phyloP scores from a whole-genome alignment of 2,888 invertebrate species.

The Drosophila hamatofila region DNA sequence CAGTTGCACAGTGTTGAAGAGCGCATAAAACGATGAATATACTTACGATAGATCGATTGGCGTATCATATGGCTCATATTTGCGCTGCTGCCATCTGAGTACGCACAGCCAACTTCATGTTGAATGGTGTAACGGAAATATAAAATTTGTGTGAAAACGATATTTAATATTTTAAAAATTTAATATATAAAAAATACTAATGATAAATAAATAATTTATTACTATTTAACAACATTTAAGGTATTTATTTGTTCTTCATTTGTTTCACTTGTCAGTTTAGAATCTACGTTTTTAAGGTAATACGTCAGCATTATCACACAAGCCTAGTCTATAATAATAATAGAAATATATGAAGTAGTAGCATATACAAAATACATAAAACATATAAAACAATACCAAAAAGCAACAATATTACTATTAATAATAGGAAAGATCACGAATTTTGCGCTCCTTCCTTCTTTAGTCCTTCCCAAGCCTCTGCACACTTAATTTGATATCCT shows the following conservation, averaged over 20 bases:
- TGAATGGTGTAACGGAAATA: not conserved
- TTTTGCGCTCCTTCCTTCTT: not conserved
- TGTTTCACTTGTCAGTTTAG: slow-evolving; percentile 49
- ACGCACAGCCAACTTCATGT: slow-evolving; percentile 5
- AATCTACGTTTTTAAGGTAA: slow-evolving; percentile 50
- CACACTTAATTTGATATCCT: slow-evolving; percentile 68
- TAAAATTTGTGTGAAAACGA: not conserved
- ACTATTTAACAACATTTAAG: slow-evolving; percentile 39
- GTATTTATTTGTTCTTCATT: slow-evolving; percentile 62
- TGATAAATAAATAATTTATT: not conserved
- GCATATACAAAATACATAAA: slow-evolving; percentile 8
- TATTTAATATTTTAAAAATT: not conserved
- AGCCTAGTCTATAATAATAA: slow-evolving; percentile 48
- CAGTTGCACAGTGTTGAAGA: slow-evolving; percentile 31
- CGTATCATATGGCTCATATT: not conserved
- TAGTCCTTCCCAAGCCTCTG: slow-evolving; percentile 43
- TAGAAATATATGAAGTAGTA: slow-evolving; percentile 18
- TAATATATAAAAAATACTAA: not conserved
- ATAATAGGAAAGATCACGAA: slow-evolving; percentile 2
- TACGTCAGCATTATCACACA: slow-evolving; percentile 71
- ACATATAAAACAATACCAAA: slow-evolving; percentile 30
- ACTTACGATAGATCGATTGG: slow-evolving; percentile 15
- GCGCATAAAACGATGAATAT: slow-evolving; percentile 7
- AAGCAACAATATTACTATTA: slow-evolving; percentile 12
- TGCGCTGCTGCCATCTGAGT: not conserved